These are phyloP conservation scores for Prosapia bicincta DNA, from an alignment of 2,888 invertebrate genomes.

Conservation along the genomic window DNA sequence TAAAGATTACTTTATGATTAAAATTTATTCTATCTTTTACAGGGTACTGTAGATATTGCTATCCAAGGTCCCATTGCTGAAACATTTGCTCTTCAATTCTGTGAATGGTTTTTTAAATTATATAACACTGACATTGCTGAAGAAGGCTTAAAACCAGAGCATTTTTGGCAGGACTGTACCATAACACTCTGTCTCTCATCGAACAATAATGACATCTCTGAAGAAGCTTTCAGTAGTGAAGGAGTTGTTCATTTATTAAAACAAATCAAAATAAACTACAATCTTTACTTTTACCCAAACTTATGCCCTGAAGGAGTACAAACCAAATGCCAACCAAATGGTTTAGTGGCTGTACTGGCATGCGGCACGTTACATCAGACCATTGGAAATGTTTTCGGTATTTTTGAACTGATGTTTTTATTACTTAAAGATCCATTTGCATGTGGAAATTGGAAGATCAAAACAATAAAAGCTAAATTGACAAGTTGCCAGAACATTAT, in stretches of 20 bases:
- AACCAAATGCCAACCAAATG: constrained; percentile 58
- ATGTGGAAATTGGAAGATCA: constrained; percentile 66
- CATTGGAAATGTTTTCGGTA: constrained; percentile 49
- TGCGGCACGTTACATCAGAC: constrained; percentile 61
- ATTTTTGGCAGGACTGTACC: constrained; percentile 54
- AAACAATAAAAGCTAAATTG: constrained; percentile 49
- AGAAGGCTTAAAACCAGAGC: constrained; percentile 47
- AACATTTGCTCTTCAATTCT: constrained; percentile 53
- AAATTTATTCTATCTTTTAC: no score
- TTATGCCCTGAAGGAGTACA: constrained; percentile 54
- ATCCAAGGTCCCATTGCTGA: constrained; percentile 35
- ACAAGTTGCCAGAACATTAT: neutral
- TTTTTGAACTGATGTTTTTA: constrained; percentile 64
- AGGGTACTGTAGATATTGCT: neutral
- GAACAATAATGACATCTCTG: neutral
- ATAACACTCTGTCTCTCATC: neutral
- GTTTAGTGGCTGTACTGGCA: constrained; percentile 56
- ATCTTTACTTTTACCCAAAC: constrained; percentile 30
- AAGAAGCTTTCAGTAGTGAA: constrained; percentile 5
- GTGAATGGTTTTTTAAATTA: constrained; percentile 56
- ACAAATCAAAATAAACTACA: constrained; percentile 10
- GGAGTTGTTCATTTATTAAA: neutral
- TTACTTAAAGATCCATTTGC: constrained; percentile 58
- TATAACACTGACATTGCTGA: constrained; percentile 44
- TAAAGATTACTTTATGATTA: no score